Conservation (phyloP, 2,797 vertebrate species). For the Labeo calbasu region DNA sequence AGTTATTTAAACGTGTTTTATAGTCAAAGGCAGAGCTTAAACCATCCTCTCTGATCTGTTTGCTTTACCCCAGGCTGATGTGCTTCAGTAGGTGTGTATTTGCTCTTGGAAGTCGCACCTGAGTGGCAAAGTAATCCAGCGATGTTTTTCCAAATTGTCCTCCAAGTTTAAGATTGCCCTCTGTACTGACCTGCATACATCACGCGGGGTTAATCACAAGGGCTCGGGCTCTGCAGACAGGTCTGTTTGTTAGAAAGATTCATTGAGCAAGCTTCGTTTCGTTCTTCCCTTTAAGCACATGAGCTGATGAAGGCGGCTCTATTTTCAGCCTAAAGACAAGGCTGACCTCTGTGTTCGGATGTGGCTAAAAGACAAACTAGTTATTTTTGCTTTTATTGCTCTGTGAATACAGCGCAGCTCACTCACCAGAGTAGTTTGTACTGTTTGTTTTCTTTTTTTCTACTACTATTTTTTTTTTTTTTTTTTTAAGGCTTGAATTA, state of each 20-base stretch:
- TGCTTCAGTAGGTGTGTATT: constrained; percentile 74
- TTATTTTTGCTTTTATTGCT: constrained; percentile 15
- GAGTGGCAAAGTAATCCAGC: constrained; percentile 69
- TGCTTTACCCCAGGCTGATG: constrained; percentile 70
- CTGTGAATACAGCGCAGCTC: background rate
- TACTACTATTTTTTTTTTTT: background rate
- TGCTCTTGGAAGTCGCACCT: constrained; percentile 67
- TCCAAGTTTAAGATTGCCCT: constrained; percentile 66
- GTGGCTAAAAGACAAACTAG: constrained; percentile 37
- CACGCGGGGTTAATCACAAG: constrained; percentile 73
- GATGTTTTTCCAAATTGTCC: constrained; percentile 70
- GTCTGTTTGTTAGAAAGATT: constrained; percentile 68
- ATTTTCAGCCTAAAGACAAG: constrained; percentile 31
- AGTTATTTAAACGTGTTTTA: constrained; percentile 50
- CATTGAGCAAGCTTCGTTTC: constrained; percentile 56
- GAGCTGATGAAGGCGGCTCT: constrained; percentile 24
- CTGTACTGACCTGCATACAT: constrained; percentile 73
- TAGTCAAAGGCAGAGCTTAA: constrained; percentile 37
- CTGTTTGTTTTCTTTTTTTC: background rate
- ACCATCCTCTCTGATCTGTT: constrained; percentile 61
- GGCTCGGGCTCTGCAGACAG: constrained; percentile 54
- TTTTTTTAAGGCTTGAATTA: background rate
- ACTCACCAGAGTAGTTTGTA: constrained; percentile 12
- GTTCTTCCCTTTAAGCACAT: constrained; percentile 31
- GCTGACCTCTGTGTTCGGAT: constrained; percentile 33